Base-by-base conservation (phyloP, 2,797 vertebrate species). In the Arnoldichthys spilopterus region DNA sequence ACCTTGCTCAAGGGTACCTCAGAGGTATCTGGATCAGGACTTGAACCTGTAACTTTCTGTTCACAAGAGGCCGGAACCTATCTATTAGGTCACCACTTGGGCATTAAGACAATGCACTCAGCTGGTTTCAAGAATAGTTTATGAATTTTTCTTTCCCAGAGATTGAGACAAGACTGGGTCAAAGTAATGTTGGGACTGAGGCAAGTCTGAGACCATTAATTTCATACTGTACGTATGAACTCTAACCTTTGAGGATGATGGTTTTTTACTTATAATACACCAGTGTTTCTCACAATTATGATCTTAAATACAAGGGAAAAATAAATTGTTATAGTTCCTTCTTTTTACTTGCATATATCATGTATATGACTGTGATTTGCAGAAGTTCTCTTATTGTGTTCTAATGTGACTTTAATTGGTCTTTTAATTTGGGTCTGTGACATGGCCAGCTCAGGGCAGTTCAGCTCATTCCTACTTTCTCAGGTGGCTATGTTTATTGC, bases 401-500 rank as follows among this genome's bases (percentile, higher is more conserved):
- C 53, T 82, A 82, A 84, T 82, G 82, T 79, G 74, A 63, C 83
- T 83, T 84, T 86, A 84, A 84, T 84, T 84, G 81, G 74, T 73
- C 78, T 84, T 82, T 83, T 84, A 78, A 84, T 81, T 82, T 74
- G 76, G 53, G 34, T 67, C 61, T 73, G 76, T 76, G 73, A 51
- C 66, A 37, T 67, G 66, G 69, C 76, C 56, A 54, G 71, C 71
- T 85, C 74, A 53, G 74, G 77, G 77, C 80, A 80, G 62, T 80
- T 79, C 74, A 72, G 74, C 47, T 73, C 67, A 71, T 64, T 82
- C 56, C 34, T 43, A 83, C 76, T 83, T 84, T 89, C 90, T 93
- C 91, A 91, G 92, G 91, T 92, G 91, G 91, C 90, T 86, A 78
- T 87, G 89, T 89, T 91, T 89, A 94, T 93, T 92, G 89, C 88